Conservation (phyloP, 2,888 invertebrate genomes). For the Aphrophora alni region DNA sequence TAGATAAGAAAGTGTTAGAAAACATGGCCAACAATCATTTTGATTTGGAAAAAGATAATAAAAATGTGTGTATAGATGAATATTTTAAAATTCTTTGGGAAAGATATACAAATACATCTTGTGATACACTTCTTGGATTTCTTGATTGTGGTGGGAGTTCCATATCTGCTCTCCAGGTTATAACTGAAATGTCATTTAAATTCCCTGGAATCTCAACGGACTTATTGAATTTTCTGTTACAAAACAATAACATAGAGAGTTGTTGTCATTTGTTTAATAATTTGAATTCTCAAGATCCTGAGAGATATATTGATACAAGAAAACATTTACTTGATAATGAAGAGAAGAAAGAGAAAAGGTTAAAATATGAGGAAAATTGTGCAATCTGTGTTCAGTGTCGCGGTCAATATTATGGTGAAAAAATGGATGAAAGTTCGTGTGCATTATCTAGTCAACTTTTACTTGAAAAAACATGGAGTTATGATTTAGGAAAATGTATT, state of each 20-base stretch:
- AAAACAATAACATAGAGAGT: background rate
- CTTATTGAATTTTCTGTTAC: background rate
- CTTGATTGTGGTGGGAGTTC: conserved; percentile 74
- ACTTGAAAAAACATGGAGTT: conserved; percentile 59
- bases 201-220: background rate
- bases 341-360: background rate
- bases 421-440: background rate
- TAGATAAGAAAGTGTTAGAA: conserved; percentile 26
- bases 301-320: background rate
- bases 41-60: background rate
- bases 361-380: background rate
- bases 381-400: background rate
- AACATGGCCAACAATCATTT: background rate
- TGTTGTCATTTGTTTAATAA: background rate
- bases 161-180: conserved; percentile 68
- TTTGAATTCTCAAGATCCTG: background rate
- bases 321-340: background rate
- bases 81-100: conserved; percentile 29
- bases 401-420: background rate
- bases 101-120: background rate
- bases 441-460: background rate
- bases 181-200: conserved; percentile 61
- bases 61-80: background rate
- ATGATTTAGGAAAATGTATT: conserved; percentile 78
- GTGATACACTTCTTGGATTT: conserved; percentile 59